A percentile compares a stretch with the other conserved stretches of the same genome.
Conservation (phyloP, 2,113 vertebrate species). For the Tyto alba region DNA sequence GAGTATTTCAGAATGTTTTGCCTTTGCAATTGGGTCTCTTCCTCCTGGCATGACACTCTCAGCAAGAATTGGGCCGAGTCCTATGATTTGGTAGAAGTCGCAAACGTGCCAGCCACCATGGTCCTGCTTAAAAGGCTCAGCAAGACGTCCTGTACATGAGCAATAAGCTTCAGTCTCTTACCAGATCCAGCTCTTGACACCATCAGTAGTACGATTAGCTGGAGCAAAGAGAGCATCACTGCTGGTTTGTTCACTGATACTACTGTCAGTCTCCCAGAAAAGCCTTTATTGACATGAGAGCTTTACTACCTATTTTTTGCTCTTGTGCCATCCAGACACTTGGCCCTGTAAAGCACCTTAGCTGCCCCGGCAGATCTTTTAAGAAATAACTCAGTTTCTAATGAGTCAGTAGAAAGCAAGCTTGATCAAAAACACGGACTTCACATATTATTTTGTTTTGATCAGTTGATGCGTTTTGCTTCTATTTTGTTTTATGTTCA, state of each 20-base stretch:
- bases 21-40: not conserved
- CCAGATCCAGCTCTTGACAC: not conserved
- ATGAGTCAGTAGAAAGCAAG: not conserved
- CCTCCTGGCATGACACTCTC: not conserved
- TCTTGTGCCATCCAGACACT: not conserved
- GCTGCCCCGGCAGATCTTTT: not conserved
- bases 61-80: not conserved
- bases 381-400: not conserved
- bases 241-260: not conserved
- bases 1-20: not conserved
- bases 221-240: not conserved
- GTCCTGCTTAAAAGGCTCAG: not conserved
- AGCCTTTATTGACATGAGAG: accelerated
- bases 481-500: not conserved
- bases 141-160: not conserved
- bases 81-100: accelerated
- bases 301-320: not conserved
- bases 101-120: accelerated
- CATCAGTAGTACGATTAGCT: not conserved
- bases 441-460: not conserved
- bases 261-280: not conserved
- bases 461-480: not conserved
- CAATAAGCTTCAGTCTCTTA: not conserved
- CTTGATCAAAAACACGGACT: not conserved
- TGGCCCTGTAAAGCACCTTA: not conserved